These are phyloP conservation scores for Spinibarbus caldwelli DNA, from an alignment of 2,797 vertebrate species.

Conservation along the genomic window DNA sequence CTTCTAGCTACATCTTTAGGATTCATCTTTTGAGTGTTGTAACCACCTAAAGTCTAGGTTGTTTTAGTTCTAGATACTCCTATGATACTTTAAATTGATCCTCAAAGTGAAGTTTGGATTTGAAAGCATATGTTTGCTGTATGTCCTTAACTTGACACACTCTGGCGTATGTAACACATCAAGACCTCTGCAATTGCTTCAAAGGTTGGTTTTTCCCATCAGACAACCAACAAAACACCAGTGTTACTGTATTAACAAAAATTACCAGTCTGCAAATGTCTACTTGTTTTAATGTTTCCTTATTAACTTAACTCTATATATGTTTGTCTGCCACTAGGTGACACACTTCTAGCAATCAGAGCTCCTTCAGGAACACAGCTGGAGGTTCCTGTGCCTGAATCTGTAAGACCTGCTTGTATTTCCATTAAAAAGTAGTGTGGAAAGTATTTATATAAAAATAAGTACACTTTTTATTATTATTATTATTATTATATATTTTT, in stretches of 20 bases:
- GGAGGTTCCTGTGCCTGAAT: slow-evolving; percentile 94
- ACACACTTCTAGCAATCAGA: slow-evolving; percentile 94
- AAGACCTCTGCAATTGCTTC: slow-evolving; percentile 97
- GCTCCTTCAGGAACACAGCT: slow-evolving; percentile 93
- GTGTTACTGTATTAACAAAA: neutral
- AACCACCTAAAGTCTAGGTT: no score
- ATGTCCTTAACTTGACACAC: slow-evolving; percentile 80
- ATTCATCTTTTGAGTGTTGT: neutral
- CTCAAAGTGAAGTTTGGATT: neutral
- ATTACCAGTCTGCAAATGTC: neutral
- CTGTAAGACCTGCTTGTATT: slow-evolving; percentile 77
- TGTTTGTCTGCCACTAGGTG: slow-evolving; percentile 76
- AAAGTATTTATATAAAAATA: neutral
- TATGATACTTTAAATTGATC: no score
- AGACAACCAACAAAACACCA: neutral
- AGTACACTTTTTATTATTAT: neutral
- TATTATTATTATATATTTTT: neutral
- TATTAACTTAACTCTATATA: neutral
- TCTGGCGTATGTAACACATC: slow-evolving; percentile 93
- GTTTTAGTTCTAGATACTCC: no score
- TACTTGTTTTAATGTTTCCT: neutral
- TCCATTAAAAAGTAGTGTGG: neutral
- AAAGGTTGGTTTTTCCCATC: slow-evolving; percentile 82
- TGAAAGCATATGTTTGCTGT: neutral
- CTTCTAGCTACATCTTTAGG: slow-evolving; percentile 70